Base-by-base conservation (phyloP, 1,140 invertebrate species). In the Sarcophaga peregrina region DNA sequence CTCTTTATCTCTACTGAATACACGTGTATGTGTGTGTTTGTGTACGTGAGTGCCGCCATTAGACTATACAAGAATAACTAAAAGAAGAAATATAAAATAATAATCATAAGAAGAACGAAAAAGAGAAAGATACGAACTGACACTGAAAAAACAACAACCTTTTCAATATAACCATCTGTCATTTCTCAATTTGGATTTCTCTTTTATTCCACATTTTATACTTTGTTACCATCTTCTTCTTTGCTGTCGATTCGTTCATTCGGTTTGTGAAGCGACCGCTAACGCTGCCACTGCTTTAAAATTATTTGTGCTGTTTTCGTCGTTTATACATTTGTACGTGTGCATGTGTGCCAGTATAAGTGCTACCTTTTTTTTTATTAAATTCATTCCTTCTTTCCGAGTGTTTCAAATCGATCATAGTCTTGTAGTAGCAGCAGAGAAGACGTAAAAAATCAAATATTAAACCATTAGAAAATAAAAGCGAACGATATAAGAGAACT, bases 121-220 rank as follows among this genome's bases (percentile, higher is more conserved):
- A 58, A 37, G 25, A 37, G n/a, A 58, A 58, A 58, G 54, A 58
- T n/a, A 13, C 11, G 25, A 58, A n/a, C 54, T 13, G 13, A 58
- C 15, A 58, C 54, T n/a, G n/a, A n/a, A 58, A 58, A n/a, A 58
- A 6, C 15, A 58, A 58, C 9, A 20, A 68, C 20, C 75, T 20
- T 78, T 78, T 15, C 47, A 78, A 78, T 50, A 78, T 50, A 78
- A 25, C 46, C 75, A 78, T 78, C 75, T 78, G 75, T 78, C 75
- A 78, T 52, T 78, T 78, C 75, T 68, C 62, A 68, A 47, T 78
- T 50, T 78, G 17, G 37, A 50, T 50, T 48, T 78, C 48, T 52
- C 47, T 78, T 78, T 78, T 78, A 50, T 52, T 78, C 17, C 47
- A 48, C 74, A 15, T 48, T 78, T 48, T 50, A 17, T 72, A 10